Conservation (phyloP, 2,797 vertebrate species). For the Danio albolineatus region DNA sequence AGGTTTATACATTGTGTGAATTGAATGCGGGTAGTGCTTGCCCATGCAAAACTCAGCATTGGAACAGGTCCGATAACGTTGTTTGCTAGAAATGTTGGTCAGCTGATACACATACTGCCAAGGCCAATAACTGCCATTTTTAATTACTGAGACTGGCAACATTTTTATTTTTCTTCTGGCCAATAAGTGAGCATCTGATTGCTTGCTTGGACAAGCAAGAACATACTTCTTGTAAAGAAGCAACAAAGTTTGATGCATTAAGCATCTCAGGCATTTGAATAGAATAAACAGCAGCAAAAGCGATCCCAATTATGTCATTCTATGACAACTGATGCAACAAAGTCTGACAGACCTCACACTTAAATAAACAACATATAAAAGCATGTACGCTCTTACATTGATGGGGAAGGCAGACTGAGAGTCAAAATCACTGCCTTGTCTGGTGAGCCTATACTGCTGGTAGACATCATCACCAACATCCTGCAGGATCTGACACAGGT, state of each 20-base stretch:
- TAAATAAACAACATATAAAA: not conserved
- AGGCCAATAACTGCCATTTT: not conserved
- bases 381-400: constrained; percentile 81
- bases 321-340: not conserved
- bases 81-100: too few relatives aligned
- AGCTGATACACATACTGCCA: too few relatives aligned
- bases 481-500: constrained; percentile 92
- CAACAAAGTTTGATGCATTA: not conserved
- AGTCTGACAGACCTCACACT: not conserved
- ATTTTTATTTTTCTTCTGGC: too few relatives aligned
- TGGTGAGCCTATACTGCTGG: constrained; percentile 92
- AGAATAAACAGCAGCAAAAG: not conserved
- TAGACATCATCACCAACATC: constrained; percentile 94
- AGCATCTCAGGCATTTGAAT: not conserved
- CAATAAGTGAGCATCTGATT: too few relatives aligned
- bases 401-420: constrained; percentile 91
- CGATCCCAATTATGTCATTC: not conserved
- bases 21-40: not conserved
- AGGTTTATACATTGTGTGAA: not conserved
- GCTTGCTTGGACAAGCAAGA: not conserved
- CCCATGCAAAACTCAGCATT: not conserved
- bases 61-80: not conserved
- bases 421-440: constrained; percentile 93
- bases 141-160: not conserved
- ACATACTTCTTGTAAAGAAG: not conserved